Conservation (phyloP, 53 echinoderm and acorn worm genomes). For the Arbacia lixula region DNA sequence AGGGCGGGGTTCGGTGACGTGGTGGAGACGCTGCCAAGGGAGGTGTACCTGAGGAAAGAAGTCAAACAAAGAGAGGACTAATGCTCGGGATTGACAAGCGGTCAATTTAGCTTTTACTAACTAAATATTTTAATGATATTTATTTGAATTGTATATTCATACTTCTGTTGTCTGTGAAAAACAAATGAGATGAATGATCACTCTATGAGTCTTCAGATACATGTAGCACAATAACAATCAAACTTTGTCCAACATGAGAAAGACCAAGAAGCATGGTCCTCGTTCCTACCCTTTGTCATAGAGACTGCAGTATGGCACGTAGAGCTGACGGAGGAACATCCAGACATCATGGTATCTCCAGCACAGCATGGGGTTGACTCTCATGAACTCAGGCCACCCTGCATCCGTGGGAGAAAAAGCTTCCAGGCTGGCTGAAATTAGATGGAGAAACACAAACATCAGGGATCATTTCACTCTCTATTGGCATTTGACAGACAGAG, state of each 20-base stretch:
- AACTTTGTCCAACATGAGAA: too few species aligned
- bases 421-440: conserved; percentile 60
- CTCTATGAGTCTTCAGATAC: too few species aligned
- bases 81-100: too few species aligned
- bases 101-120: too few species aligned
- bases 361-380: conserved; percentile 87
- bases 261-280: too few species aligned
- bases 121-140: too few species aligned
- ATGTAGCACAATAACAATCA: too few species aligned
- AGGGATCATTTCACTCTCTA: not conserved
- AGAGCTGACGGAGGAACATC: conserved; percentile 71
- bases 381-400: conserved; percentile 93
- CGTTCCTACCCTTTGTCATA: conserved; percentile 99
- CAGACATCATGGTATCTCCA: conserved; percentile 84
- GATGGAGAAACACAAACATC: not conserved
- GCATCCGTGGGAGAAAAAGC: conserved; percentile 83
- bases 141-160: too few species aligned
- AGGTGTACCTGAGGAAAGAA: conserved; percentile 97
- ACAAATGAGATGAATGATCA: too few species aligned
- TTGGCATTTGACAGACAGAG: too few species aligned
- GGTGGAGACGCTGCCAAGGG: conserved; percentile 76
- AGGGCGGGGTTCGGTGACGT: conserved; percentile 89
- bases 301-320: conserved; percentile 85
- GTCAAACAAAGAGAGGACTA: too few species aligned
- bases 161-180: too few species aligned